Evolutionary conservation across 2,113 vertebrate species (phyloP), one percentile per base, ranked within the genome.

Genomic region (Centropristis striata): DNA sequence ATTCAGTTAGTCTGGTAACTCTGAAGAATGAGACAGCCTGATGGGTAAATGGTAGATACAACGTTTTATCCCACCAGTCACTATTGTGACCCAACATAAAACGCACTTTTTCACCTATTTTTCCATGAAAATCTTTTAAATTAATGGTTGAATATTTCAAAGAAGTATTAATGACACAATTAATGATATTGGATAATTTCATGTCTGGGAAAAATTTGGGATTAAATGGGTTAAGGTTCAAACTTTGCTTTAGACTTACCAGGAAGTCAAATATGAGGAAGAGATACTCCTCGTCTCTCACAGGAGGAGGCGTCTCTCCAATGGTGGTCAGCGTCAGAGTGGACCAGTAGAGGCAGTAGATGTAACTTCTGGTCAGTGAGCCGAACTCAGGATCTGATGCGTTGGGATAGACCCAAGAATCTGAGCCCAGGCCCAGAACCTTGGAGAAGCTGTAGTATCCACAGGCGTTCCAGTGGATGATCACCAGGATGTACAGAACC

Each of bases 391-490:
- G 96, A 41, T 98, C 96, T 0, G 97, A 97, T 42, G 96, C 80
- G 0, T 99, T 99, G 13, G 98, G 97, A 25, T 99, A 99, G 51
- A 99, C 98, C 98, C 98, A 99, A 4, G 95, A 95, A 80, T 99
- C 98, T 0, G 95, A 94, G 9, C 98, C 98, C 42, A 99, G 96
- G 39, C 98, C 98, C 21, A 99, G 95, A 57, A 95, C 92, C 83
- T 98, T 98, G 46, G 98, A 99, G 88, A 99, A 98, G 85, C 97
- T 97, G 1, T 96, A 99, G 83, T 98, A 99, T 41, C 96, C 97
- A 80, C 97, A 99, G 11, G 97, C 98, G 0, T 99, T 99, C 98
- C 98, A 99, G 83, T 99, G 98, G 81, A 99, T 99, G 87, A 99
- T 99, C 71, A 99, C 91, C 86, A 99, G 86, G 85, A 99, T 97